Base-by-base conservation (phyloP, 1,140 invertebrate genomes). In the Dendroctonus ponderosae region DNA sequence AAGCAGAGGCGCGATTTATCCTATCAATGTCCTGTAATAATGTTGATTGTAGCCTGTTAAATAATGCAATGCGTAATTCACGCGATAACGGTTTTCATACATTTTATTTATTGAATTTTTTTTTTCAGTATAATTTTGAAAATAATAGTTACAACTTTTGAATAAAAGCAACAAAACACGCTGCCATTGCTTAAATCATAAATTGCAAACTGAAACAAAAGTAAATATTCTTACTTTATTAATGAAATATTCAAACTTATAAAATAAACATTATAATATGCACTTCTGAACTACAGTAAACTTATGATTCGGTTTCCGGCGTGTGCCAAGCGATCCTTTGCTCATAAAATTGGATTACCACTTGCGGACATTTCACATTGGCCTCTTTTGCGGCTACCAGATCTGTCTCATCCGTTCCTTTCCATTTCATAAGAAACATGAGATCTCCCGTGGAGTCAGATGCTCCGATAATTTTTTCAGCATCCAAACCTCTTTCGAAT, bases 351-450 rank as follows among this genome's bases (percentile, higher is more conserved):
- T 91, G 87, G 54, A 98, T 98, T 0, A 98, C 96, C 52, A 97
- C 90, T 79, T 98, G 95, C 6, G 96, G 96, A 78, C 95, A 98
- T 62, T 89, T 88, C 0, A 91, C 84, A 79, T 98, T 98, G 0
- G 96, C 96, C 74, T 93, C 87, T 73, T 92, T 87, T 0, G 96
- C 91, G 8, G 94, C 90, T 3, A 98, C 95, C 39, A 98, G 79
- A 78, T 98, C 96, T 0, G 95, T 95, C 77, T 98, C 94, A 78
- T 97, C 95, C 7, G 91, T 93, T 57, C 93, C 93, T 79, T 96
- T 94, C 95, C 95, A 98, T 79, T 98, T 98, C 90, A 98, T 97
- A 0, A 98, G 82, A 78, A 98, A 97, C 93, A 97, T 96, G 0
- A 98, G 79, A 78, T 97, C 92, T 0, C 95, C 96, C 61, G 90